Evolutionary conservation across 2,888 invertebrate species (phyloP).

Genomic region (Ceramica pisi): DNA sequence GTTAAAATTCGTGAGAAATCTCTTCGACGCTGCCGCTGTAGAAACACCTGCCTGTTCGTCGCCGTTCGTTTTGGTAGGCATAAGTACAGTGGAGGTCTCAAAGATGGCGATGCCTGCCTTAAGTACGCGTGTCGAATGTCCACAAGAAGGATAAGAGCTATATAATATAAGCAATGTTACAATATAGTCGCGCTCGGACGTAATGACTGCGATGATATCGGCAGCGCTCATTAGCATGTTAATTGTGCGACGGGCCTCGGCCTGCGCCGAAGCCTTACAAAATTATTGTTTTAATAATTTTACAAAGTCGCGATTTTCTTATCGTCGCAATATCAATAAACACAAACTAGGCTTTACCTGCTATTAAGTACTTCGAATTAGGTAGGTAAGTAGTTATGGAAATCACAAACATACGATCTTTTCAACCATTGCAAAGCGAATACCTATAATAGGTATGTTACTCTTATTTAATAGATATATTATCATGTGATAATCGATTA

Average conservation of each 20-base stretch:
- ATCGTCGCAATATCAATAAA: conserved; percentile 46
- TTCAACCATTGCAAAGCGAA: conserved; percentile 18
- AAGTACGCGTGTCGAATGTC: conserved; percentile 74
- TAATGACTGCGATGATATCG: conserved; percentile 89
- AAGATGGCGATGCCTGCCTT: conserved; percentile 28
- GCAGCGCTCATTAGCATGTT: conserved; percentile 88
- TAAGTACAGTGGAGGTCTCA: conserved; percentile 20
- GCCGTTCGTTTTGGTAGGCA: conserved; percentile 61
- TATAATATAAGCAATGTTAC: conserved; percentile 83
- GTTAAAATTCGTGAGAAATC: conserved; percentile 89
- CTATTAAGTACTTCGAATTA: conserved; percentile 19
- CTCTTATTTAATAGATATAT: conserved; percentile 47
- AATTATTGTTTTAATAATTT: conserved; percentile 74
- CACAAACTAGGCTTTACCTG: conserved; percentile 11
- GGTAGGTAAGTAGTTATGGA: too few relatives aligned
- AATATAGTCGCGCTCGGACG: conserved; percentile 85
- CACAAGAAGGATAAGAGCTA: conserved; percentile 76
- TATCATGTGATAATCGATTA: conserved; percentile 45
- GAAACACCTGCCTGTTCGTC: conserved; percentile 69
- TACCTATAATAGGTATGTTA: conserved; percentile 25
- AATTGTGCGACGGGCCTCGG: conserved; percentile 84
- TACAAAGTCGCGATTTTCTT: conserved; percentile 54
- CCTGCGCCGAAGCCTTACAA: conserved; percentile 68
- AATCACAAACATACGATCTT: conserved; percentile 28
- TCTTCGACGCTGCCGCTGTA: conserved; percentile 70